Evolutionary conservation across 2,888 invertebrate species (phyloP).

Genomic region (Drosophila eohydei): DNA sequence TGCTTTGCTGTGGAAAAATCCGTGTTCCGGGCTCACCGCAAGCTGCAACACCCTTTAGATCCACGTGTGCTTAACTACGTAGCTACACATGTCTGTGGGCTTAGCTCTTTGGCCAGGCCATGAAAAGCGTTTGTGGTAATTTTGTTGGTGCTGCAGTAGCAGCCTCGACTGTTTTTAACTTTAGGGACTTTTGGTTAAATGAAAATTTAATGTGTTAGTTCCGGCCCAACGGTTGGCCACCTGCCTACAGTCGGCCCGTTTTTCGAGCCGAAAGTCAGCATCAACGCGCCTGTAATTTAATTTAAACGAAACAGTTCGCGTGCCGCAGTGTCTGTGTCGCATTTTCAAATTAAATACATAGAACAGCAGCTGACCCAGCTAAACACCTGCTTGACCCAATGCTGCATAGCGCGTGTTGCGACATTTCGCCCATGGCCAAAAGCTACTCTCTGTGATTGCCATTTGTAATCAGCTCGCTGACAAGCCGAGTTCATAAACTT

Average conservation of each 20-base stretch:
- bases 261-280: slow-evolving; percentile 32
- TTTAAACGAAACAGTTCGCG: slow-evolving; percentile 65
- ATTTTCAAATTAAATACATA: slow-evolving; percentile 77
- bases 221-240: slow-evolving; percentile 22
- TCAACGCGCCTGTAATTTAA: slow-evolving; percentile 71
- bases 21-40: slow-evolving; percentile 20
- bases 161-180: slow-evolving; percentile 38
- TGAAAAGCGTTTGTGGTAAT: slow-evolving; percentile 28
- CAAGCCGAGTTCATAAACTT: slow-evolving; percentile 42
- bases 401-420: slow-evolving; percentile 9
- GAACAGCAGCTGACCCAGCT: slow-evolving; percentile 29
- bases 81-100: slow-evolving; percentile 27
- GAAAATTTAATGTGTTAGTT: slow-evolving; percentile 73
- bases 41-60: slow-evolving; percentile 41
- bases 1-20: slow-evolving; percentile 8
- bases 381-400: slow-evolving; percentile 50
- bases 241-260: background rate
- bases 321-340: slow-evolving; percentile 77
- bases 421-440: slow-evolving; percentile 33
- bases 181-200: slow-evolving; percentile 73
- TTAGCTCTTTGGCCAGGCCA: slow-evolving; percentile 20
- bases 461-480: slow-evolving; percentile 38
- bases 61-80: slow-evolving; percentile 12
- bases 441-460: slow-evolving; percentile 29
- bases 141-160: slow-evolving; percentile 35